phyloP scores from a whole-genome alignment of 2,888 invertebrate species.

The Trachelus iudaicus region DNA sequence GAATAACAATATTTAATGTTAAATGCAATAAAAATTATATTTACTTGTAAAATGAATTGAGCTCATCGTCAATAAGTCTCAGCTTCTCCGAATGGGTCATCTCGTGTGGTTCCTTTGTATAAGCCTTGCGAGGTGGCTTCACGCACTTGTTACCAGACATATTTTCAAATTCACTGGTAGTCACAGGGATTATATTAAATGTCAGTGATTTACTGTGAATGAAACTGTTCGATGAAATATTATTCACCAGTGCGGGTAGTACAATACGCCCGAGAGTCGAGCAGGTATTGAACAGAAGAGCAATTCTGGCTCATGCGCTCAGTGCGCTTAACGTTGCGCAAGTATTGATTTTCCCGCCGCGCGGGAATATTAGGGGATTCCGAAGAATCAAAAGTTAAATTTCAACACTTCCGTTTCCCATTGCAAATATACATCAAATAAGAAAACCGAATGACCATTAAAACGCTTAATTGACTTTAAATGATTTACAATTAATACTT shows the following conservation, averaged over 20 bases:
- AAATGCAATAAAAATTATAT: conserved; percentile 8
- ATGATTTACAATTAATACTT: neutral
- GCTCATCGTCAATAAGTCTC: conserved; percentile 60
- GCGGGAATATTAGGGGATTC: neutral
- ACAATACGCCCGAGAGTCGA: neutral
- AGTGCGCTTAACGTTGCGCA: neutral
- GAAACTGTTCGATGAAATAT: neutral
- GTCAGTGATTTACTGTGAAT: neutral
- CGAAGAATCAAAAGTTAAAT: neutral
- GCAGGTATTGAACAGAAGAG: neutral
- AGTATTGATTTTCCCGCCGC: conserved; percentile 5
- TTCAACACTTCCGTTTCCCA: neutral
- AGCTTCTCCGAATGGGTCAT: conserved; percentile 62
- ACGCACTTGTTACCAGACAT: conserved; percentile 58
- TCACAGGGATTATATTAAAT: neutral
- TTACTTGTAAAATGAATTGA: conserved; percentile 63
- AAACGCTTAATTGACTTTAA: neutral
- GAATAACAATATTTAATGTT: neutral
- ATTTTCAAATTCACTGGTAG: neutral
- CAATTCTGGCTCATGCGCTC: neutral
- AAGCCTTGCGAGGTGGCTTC: conserved; percentile 54
- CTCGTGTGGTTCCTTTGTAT: conserved; percentile 59
- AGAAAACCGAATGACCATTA: neutral
- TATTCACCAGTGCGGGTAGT: neutral
- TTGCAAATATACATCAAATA: neutral